Base-by-base conservation (phyloP, 2,797 vertebrate genomes). In the Nyctibius grandis region DNA sequence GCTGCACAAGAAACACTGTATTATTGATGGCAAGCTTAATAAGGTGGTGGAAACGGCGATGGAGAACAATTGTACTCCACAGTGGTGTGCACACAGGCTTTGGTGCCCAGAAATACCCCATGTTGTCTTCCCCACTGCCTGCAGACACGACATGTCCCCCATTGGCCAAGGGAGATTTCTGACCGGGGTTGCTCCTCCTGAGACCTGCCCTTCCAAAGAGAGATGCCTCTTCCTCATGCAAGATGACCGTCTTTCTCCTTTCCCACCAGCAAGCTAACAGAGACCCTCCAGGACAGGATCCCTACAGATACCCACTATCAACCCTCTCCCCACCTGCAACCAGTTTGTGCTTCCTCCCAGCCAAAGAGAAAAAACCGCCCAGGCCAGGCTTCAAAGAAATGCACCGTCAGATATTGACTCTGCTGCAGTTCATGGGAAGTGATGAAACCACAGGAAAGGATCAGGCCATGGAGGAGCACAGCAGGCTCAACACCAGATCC, bases 91-190 rank as follows among this genome's bases (percentile, higher is more conserved):
- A 38, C 0, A 0, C 38, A 50, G 56, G 34, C 23, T 40, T 31
- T n/a, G 11, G 67, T 9, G 29, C 33, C 34, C 53, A 20, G 56
- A 50, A 54, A 67, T 1, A 3, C 28, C 59, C 14, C 34, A 31
- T 0, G 1, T 13, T 0, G 0, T 36, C 45, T 60, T 77, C 56
- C 31, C 29, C 51, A 9, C 51, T 61, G 57, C 16, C 34, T 9
- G 8, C 33, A 69, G 42, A 61, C 9, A 68, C 0, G 0, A 12
- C 1, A 1, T 17, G 17, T 40, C 26, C 26, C 68, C 36, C 50
- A 21, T n/a, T n/a, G n/a, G n/a, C n/a, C n/a, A n/a, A n/a, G 6
- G 63, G 47, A 73, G 67, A 44, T n/a, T 79, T 53, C 36, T 1
- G 5, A 23, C 11, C 5, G 26, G 9, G 14, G 12, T 18, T 84